Conservation (phyloP, 37 sponge, comb jelly and placozoan species). For the Beroe ovata region DNA sequence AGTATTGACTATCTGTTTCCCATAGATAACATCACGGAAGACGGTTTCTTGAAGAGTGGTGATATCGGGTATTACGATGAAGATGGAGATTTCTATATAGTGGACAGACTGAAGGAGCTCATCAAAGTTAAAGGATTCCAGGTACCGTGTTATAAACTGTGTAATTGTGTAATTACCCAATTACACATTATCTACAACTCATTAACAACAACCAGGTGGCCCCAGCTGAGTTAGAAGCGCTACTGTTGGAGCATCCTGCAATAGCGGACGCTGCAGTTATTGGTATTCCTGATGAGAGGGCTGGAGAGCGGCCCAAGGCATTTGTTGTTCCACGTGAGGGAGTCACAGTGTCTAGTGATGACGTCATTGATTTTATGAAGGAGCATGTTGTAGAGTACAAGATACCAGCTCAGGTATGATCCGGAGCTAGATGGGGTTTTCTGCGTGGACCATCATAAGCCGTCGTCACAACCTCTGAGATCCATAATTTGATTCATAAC, state of each 20-base stretch:
- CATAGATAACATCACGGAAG: conserved; percentile 71
- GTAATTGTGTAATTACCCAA: too few relatives aligned
- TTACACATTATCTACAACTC: background rate
- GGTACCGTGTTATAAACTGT: background rate
- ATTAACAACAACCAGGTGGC: conserved; percentile 74
- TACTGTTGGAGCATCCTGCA: conserved; percentile 76
- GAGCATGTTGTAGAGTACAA: conserved; percentile 76
- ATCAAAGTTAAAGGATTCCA: conserved; percentile 87
- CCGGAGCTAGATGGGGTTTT: too few relatives aligned
- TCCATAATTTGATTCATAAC: too few relatives aligned
- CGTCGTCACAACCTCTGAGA: too few relatives aligned
- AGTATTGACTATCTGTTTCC: too few relatives aligned
- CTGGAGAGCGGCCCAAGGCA: conserved; percentile 85
- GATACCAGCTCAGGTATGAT: conserved; percentile 71
- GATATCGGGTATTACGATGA: conserved; percentile 84
- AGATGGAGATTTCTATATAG: conserved; percentile 82
- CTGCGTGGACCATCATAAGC: too few relatives aligned
- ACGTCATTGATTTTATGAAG: conserved; percentile 71
- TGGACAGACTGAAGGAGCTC: conserved; percentile 87
- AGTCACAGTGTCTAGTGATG: conserved; percentile 70
- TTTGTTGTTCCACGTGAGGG: conserved; percentile 79
- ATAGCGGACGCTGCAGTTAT: conserved; percentile 88
- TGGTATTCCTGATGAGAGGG: conserved; percentile 80
- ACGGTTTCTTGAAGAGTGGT: conserved; percentile 82
- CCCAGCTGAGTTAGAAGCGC: conserved; percentile 89